Evolutionary conservation across 2,797 vertebrate genomes (phyloP).

Genomic region (Picus viridis): DNA sequence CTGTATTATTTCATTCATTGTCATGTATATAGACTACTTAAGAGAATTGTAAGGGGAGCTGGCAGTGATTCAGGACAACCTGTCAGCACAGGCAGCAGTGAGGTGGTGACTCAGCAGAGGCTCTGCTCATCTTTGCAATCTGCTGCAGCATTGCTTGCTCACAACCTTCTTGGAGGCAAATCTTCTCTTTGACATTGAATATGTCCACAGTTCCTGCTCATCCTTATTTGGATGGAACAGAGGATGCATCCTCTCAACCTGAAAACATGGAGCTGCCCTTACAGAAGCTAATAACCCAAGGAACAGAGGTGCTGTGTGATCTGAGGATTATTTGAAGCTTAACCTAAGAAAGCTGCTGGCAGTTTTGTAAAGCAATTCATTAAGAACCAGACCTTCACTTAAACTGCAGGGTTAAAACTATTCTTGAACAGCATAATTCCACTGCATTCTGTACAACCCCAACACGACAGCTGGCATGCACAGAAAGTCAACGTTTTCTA

Average conservation of each 20-base stretch:
- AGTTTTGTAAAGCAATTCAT: neutral
- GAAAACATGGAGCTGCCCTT: neutral
- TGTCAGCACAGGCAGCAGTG: conserved; percentile 23
- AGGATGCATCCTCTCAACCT: neutral
- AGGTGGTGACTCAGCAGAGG: conserved; percentile 65
- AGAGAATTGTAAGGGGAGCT: neutral
- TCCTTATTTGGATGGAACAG: neutral
- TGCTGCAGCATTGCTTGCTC: neutral
- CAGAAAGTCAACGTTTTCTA: neutral
- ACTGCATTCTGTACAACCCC: neutral
- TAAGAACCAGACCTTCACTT: neutral
- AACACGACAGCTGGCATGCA: neutral
- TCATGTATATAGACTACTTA: neutral
- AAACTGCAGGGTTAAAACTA: neutral
- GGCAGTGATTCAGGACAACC: conserved; percentile 18
- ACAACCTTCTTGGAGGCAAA: neutral
- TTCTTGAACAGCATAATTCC: neutral
- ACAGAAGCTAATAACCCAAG: neutral
- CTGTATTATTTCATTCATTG: neutral
- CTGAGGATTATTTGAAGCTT: neutral
- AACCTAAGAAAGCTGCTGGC: neutral
- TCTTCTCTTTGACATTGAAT: neutral
- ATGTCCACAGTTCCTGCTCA: neutral
- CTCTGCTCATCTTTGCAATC: neutral
- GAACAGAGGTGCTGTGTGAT: neutral